Base-by-base conservation (phyloP, 2,113 vertebrate genomes). In the Genyomyrus donnyi region DNA sequence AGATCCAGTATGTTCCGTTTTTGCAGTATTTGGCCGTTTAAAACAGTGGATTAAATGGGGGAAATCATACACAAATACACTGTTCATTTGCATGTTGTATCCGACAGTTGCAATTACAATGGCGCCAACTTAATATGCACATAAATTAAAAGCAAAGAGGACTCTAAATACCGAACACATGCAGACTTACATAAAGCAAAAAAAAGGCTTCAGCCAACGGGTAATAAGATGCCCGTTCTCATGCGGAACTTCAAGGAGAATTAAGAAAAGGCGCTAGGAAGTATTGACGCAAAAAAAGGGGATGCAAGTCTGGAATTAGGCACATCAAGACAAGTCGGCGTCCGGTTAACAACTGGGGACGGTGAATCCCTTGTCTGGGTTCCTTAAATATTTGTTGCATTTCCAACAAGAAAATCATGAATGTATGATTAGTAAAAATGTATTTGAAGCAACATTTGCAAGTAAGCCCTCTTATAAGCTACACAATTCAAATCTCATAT, bases 31-130 rank as follows among this genome's bases (percentile, higher is more conserved):
- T 89, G 87, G 11, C 24, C 58, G 19, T 89, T 89, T 13, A 24
- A 85, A 85, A 21, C 50, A 24, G 35, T 87, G 84, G 88, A 90
- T 90, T 85, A 91, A 89, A 89, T 50, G 89, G 89, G 74, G 11
- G 48, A 89, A 66, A 89, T 89, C 77, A 62, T 91, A 39, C 87
- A 92, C 93, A 89, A 92, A 91, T 48, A 91, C 58, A 93, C 91
- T 74, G 91, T 87, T 90, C 91, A 96, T 95, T 96, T 96, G 95
- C 95, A 95, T 96, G 95, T 92, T 93, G 93, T 95, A 93, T 96
- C 96, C 95, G 95, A 96, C 95, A 95, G 95, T 96, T 94, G 93
- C 94, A 95, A 96, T 95, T 94, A 96, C 96, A 96, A 96, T 94
- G 91, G 95, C 70, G 91, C 91, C 91, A 93, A 95, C 96, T 96